These are phyloP conservation scores for Drosophila atripex DNA, from an alignment of 2,888 invertebrate genomes.

Conservation along the genomic window DNA sequence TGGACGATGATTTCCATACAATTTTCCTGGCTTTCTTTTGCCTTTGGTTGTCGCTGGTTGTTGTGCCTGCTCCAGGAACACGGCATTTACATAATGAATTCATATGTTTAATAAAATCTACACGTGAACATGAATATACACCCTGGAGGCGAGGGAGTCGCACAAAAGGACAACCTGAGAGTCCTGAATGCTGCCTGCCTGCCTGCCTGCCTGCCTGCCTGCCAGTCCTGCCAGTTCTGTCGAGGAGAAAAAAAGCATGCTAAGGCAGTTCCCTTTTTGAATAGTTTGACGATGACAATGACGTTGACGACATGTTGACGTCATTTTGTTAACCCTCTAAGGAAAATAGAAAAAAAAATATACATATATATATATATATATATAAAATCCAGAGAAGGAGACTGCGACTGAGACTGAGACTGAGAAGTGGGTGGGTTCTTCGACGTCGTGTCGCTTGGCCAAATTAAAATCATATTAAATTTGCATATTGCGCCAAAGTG, in stretches of 20 bases:
- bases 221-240: neutral
- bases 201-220: neutral
- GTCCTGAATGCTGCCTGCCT: slow-evolving; percentile 18
- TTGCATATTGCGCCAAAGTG: slow-evolving; percentile 70
- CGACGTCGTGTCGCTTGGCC: neutral
- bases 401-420: neutral
- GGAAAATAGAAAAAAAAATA: neutral
- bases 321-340: slow-evolving; percentile 8
- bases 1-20: slow-evolving; percentile 70
- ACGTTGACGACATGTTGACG: slow-evolving; percentile 37
- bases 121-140: slow-evolving; percentile 67
- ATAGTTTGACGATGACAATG: slow-evolving; percentile 55
- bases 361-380: neutral
- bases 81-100: slow-evolving; percentile 78
- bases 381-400: neutral
- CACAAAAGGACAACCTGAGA: slow-evolving; percentile 52
- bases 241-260: neutral
- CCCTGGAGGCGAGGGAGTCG: slow-evolving; percentile 1
- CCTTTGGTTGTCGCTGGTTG: no score
- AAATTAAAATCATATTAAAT: slow-evolving; percentile 81
- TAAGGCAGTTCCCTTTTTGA: slow-evolving; percentile 21
- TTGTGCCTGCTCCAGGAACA: slow-evolving; percentile 9
- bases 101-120: slow-evolving; percentile 80
- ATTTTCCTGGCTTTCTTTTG: slow-evolving; percentile 46
- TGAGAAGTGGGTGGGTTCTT: no score